These are phyloP conservation scores for Palythoa caribaeorum DNA, from an alignment of 92 coral and sea anemone genomes.

Conservation along the genomic window DNA sequence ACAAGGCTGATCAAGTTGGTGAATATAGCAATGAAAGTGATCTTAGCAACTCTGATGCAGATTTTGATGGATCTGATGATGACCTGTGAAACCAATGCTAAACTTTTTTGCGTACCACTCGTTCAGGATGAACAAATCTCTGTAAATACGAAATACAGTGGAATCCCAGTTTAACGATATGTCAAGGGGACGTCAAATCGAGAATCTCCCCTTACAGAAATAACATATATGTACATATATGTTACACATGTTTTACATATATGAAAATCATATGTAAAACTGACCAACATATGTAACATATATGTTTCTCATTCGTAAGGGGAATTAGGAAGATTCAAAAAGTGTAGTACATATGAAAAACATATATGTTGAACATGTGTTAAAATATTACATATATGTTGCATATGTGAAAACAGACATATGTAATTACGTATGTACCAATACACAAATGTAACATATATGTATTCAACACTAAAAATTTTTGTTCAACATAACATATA, in stretches of 20 bases:
- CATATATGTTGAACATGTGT: slow-evolving; percentile 12
- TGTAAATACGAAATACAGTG: slow-evolving; percentile 7
- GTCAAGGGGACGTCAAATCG: neutral
- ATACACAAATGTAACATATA: neutral
- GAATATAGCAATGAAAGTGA: slow-evolving; percentile 9
- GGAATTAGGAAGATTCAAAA: neutral
- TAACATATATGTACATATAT: slow-evolving; percentile 14
- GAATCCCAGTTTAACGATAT: neutral
- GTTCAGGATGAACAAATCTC: neutral
- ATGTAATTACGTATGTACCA: too few relatives aligned
- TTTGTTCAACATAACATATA: neutral
- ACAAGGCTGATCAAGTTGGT: slow-evolving; percentile 16
- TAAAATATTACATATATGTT: slow-evolving; percentile 5
- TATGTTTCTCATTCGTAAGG: neutral
- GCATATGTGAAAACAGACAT: neutral
- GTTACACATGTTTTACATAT: slow-evolving; percentile 14
- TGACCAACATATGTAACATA: neutral
- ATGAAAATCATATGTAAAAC: slow-evolving; percentile 6
- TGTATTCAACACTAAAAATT: neutral
- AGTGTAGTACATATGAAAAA: slow-evolving; percentile 4
- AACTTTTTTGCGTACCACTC: slow-evolving; percentile 11
- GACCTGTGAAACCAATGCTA: slow-evolving; percentile 13
- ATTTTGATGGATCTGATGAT: slow-evolving; percentile 10
- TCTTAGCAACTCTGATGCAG: slow-evolving; percentile 12
- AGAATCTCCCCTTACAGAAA: neutral